These are phyloP conservation scores for Meles meles DNA, from an alignment of 2,113 vertebrate genomes.

Conservation along the genomic window DNA sequence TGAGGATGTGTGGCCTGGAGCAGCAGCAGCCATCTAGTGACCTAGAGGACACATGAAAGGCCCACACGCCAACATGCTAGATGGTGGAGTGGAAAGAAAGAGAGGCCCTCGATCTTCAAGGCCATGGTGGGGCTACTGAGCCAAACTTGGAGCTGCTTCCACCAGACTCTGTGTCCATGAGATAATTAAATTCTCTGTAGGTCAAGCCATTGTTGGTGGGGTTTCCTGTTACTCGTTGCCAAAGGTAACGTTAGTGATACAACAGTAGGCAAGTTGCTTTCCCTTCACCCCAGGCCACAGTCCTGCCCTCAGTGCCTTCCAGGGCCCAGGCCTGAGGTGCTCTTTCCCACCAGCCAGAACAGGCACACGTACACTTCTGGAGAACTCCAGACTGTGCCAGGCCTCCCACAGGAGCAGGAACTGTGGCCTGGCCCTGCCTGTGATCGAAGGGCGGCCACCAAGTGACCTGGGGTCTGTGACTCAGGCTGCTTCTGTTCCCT, in stretches of 20 bases:
- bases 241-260: not conserved
- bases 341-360: not conserved
- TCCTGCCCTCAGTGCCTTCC: not conserved
- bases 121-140: not conserved
- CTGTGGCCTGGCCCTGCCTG: not conserved
- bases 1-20: not conserved
- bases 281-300: not conserved
- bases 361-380: not conserved
- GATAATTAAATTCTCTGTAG: not conserved
- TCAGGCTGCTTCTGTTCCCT: not conserved
- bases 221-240: not conserved
- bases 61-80: not conserved
- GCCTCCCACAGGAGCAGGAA: not conserved
- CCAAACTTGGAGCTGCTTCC: not conserved
- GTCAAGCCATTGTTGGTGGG: not conserved
- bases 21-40: not conserved
- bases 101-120: not conserved
- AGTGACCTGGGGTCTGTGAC: not conserved
- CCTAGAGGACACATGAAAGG: not conserved
- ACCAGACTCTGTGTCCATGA: not conserved
- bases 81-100: not conserved
- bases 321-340: not conserved
- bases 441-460: no score
- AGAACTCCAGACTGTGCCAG: not conserved
- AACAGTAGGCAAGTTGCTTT: not conserved